Base-by-base conservation (phyloP, 2,113 vertebrate species). In the Vidua chalybeata region DNA sequence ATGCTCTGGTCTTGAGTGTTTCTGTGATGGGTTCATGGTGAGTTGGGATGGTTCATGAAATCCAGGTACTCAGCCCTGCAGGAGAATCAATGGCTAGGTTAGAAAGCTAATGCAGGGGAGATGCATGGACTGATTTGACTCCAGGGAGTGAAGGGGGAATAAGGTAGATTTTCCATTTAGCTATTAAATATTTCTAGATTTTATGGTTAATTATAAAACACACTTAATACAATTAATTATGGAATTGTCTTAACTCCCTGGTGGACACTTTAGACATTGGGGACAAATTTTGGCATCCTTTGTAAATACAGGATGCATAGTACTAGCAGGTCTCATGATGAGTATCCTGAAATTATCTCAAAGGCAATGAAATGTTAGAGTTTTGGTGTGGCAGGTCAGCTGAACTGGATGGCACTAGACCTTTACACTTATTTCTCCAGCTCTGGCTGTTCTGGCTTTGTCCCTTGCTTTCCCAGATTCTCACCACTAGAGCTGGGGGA, bases 41-140 rank as follows among this genome's bases (percentile, higher is more conserved):
- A 54, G 24, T 48, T 76, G 19, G 27, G 73, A 30, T 37, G 63
- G 33, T 14, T 33, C 51, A 2, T 1, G 17, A 68, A 75, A 80
- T 21, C 10, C 54, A 39, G 28, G 8, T 63, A 35, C 0, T 0
- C 21, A 78, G 48, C 11, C 21, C 8, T 9, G 8, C 43, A 51
- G 37, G 7, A 67, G 48, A 75, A 84, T 33, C 28, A 62, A 48
- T 15, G 21, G 37, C 18, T 39, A 22, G 12, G 41, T 54, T 71
- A 71, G 51, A 78, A 81, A 84, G 54, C 6, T 69, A 66, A 63
- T 0, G 1, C 21, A 61, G 18, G 7, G 24, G 19, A 68, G 19
- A 48, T 56, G 35, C n/a, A 45, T 37, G 24, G 45, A 54, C 9
- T 2, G 2, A 49, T 51, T 15, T 67, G 12, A 55, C 31, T 89